Evolutionary conservation across 2,797 vertebrate genomes (phyloP), one percentile per base, ranked within the genome.

Genomic region (Sternarchorhynchus goeldii): DNA sequence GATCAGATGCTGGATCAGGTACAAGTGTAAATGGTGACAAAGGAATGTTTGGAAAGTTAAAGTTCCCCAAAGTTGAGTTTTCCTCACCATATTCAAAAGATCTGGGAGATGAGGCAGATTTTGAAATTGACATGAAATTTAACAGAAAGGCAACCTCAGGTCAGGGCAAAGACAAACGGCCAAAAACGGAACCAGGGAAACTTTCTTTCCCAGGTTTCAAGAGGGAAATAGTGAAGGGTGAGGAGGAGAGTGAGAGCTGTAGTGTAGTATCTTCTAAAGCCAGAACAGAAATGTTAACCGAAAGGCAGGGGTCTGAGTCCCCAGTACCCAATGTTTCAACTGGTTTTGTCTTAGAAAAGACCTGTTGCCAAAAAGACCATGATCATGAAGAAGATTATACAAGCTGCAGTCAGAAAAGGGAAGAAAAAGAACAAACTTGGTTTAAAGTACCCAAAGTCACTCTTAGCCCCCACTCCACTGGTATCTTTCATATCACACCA

Each of bases 361-460:
- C 88, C 57, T 91, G 90, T 83, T 88, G 86, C 0, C 81, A 90
- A 64, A 63, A 75, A 32, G 88, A 90, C 55, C 81, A 81, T 66
- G 85, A 75, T 31, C 66, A 50, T 6, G 20, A 65, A 31, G 68
- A 79, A 0, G 57, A 31, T 25, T 34, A 58, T 21, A 17, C 31
- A 25, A 76, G 79, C 77, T 82, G 69, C 64, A 73, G 57, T 20
- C 84, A 85, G 7, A 25, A n/a, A 10, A 20, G 34, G n/a, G 88
- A 91, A 53, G 79, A 88, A 2, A 92, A 84, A 74, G 92, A 93
- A 75, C 90, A 92, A 2, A 77, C 92, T 16, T 94, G 92, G 87
- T 96, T 96, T 83, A 94, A 92, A 78, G 90, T 95, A 75, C 93
- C 94, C 0, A 94, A 94, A 70, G 86, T 96, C 85, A 90, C 84